These are phyloP conservation scores for Jaculus jaculus DNA, from an alignment of 2,113 vertebrate species.

Conservation along the genomic window DNA sequence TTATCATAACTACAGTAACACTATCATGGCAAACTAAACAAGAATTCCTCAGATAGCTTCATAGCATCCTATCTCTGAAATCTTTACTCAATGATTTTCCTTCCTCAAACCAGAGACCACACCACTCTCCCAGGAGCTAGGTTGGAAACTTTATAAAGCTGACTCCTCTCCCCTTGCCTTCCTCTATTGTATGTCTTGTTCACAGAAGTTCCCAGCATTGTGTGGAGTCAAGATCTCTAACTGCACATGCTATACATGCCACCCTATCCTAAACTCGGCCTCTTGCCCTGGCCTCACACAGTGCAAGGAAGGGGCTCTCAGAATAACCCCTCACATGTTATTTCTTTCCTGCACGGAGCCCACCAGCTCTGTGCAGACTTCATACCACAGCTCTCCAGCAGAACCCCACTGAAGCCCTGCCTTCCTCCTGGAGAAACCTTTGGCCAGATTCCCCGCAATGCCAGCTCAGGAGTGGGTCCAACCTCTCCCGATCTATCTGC, in stretches of 20 bases:
- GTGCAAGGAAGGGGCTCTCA: not conserved
- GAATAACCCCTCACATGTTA: not conserved
- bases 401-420: not conserved
- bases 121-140: not conserved
- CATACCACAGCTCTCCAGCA: fast-evolving
- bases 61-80: not conserved
- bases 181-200: fast-evolving
- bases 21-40: not conserved
- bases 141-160: not conserved
- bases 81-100: not conserved
- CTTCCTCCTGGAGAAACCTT: not conserved
- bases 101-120: not conserved
- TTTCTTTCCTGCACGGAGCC: not conserved
- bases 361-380: not conserved
- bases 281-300: not conserved
- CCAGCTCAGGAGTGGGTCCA: not conserved
- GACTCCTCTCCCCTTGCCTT: not conserved
- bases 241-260: not conserved
- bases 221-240: fast-evolving
- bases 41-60: fast-evolving
- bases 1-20: not conserved
- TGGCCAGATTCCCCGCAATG: not conserved
- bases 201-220: fast-evolving
- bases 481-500: not conserved
- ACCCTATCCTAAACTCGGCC: not conserved